Evolutionary conservation across 2,113 vertebrate species (phyloP).

Genomic region (Oryzias javanicus): DNA sequence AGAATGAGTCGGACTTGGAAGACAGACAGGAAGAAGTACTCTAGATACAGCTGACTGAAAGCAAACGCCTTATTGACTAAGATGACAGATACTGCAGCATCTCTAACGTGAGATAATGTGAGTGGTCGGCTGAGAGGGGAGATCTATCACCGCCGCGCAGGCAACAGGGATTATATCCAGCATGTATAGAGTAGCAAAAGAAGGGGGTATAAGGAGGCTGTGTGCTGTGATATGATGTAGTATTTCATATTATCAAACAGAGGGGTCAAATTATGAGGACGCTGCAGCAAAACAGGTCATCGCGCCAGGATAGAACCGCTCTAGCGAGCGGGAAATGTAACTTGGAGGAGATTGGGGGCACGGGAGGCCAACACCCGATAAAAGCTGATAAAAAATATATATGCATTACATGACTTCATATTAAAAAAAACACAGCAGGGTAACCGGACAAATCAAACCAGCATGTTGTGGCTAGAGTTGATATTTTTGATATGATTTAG

Average conservation of each 20-base stretch:
- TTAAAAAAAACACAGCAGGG: slow-evolving; percentile 62
- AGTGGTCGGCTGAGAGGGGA: slow-evolving; percentile 49
- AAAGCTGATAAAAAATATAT: slow-evolving; percentile 53
- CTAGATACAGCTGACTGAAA: slow-evolving; percentile 44
- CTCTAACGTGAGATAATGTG: slow-evolving; percentile 51
- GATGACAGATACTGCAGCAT: slow-evolving; percentile 39
- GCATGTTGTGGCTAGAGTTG: slow-evolving; percentile 9
- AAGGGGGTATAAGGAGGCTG: slow-evolving; percentile 8
- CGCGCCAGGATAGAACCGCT: slow-evolving; percentile 37
- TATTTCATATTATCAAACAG: slow-evolving; percentile 45
- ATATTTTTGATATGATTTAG: slow-evolving; percentile 10
- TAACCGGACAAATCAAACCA: slow-evolving; percentile 10
- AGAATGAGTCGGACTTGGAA: neutral
- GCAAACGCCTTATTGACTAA: slow-evolving; percentile 51
- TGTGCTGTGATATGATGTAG: slow-evolving; percentile 45
- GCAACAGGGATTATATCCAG: slow-evolving; percentile 61
- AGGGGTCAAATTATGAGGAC: slow-evolving; percentile 40
- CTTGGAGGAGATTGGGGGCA: slow-evolving; percentile 43
- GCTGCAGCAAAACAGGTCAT: slow-evolving; percentile 53
- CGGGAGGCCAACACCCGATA: slow-evolving; percentile 21
- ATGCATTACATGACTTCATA: slow-evolving; percentile 43
- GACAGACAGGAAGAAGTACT: slow-evolving; percentile 22
- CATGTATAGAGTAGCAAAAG: slow-evolving; percentile 22
- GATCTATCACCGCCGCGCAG: slow-evolving; percentile 60
- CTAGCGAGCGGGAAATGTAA: slow-evolving; percentile 18